These are phyloP conservation scores for Macaca fascicularis DNA, from an alignment of 2,113 vertebrate species.

Conservation along the genomic window T2T-MFA8v1.1 NC_088393.1:6163001-6163500, in stretches of 20 bases:
- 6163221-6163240: not conserved
- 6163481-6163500: too few relatives aligned
- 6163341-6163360: not conserved
- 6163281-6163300: not conserved
- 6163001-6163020: not conserved
- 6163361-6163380: too few relatives aligned
- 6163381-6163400: too few relatives aligned
- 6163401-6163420: too few relatives aligned
- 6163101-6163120: not conserved
- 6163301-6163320: not conserved
- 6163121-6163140: not conserved
- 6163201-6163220: not conserved
- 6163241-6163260: not conserved
- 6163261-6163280: not conserved
- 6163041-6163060: not conserved
- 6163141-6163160: not conserved
- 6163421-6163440: too few relatives aligned
- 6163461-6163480: too few relatives aligned
- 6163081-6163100: not conserved
- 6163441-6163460: too few relatives aligned
- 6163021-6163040: not conserved
- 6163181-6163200: not conserved
- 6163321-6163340: not conserved
- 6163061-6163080: not conserved
- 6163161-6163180: not conserved